Percentiles rank a stretch among this genome's conserved stretches.
Evolutionary conservation across 2,113 vertebrate genomes (phyloP).

Genomic region (Parotia lawesii): DNA sequence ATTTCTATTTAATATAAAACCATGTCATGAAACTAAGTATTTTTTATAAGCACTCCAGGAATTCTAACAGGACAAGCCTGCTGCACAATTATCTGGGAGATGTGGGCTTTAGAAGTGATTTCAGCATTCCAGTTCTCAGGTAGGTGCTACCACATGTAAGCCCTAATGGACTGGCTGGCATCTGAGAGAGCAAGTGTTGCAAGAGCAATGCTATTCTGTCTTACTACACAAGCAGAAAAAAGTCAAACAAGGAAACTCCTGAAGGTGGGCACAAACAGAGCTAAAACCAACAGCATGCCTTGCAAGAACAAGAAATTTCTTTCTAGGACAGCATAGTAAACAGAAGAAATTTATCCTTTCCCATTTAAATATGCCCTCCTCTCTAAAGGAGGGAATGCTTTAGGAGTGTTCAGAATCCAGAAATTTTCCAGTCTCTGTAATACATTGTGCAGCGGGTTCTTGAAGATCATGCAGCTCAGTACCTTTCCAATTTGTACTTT

Average conservation of each 20-base stretch:
- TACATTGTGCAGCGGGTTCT: background rate
- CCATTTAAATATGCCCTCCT: background rate
- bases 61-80: background rate
- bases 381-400: background rate
- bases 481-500: background rate
- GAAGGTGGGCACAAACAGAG: background rate
- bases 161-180: accelerated
- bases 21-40: background rate
- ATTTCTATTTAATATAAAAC: background rate
- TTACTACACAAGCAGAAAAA: background rate
- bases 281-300: background rate
- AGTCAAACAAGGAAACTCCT: background rate
- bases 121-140: background rate
- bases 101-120: background rate
- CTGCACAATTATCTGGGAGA: background rate
- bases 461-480: background rate
- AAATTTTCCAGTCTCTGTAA: background rate
- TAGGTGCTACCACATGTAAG: accelerated
- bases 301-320: background rate
- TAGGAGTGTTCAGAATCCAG: background rate
- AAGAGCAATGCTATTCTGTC: background rate
- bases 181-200: background rate
- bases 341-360: background rate
- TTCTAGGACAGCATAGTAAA: background rate
- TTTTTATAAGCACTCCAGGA: background rate